Base-by-base conservation (phyloP, 2,113 vertebrate species). In the Eira barbara region DNA sequence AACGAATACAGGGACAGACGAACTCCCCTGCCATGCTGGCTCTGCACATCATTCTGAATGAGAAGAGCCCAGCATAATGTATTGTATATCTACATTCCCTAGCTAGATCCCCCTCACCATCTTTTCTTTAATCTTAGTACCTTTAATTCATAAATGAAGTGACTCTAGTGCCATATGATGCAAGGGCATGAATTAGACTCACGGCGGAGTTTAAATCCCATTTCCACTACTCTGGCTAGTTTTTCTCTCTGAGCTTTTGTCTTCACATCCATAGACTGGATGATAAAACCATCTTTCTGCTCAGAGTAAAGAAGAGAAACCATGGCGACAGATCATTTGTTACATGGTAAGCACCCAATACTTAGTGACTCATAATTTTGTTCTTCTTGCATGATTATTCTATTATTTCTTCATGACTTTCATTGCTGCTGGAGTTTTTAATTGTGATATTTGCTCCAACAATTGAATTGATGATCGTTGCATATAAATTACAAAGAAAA, bases 361-460 rank as follows among this genome's bases (percentile, higher is more conserved):
- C 20, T 94, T 71, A 57, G 61, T 74, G 79, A 92, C 31, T 93
- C 55, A n/a, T 71, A 90, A 55, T 93, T 92, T 85, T 67, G 59
- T 95, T 96, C 34, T 80, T 90, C 49, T 78, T 96, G 39, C 31
- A 3, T 85, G 65, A 61, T 90, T 92, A 49, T 97, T 96, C 61
- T 76, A 76, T 94, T 69, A 94, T 34, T 78, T 78, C 85, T 90
- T 93, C 63, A 27, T 88, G 84, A 59, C 57, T 95, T 90, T 57
- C 17, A 13, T 85, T 85, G 63, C 69, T 69, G 4, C 74, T 89
- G 21, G 76, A 79, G 80, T 80, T 93, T 96, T 97, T 95, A 89
- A 94, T 94, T 97, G 12, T 93, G 92, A 6, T 88, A 88, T 96
- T 97, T 97, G 17, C 59, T 85, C 42, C 95, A 95, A 94, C 31